Conservation (phyloP, 2,888 invertebrate species). For the Dryococelus australis region DNA sequence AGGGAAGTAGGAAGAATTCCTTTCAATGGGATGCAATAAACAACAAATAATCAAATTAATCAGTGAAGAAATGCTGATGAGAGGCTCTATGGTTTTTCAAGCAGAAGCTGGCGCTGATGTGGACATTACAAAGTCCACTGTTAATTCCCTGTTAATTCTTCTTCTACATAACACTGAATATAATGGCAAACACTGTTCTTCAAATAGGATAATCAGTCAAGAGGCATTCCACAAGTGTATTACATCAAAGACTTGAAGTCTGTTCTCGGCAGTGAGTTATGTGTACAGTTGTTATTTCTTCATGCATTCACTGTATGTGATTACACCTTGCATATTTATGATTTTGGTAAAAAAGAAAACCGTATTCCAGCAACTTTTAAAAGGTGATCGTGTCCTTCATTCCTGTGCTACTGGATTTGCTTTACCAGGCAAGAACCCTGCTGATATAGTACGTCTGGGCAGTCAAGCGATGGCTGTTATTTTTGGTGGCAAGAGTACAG, state of each 20-base stretch:
- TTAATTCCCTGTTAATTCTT: conserved; percentile 4
- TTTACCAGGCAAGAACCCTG: neutral
- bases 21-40: conserved; percentile 17
- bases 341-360: neutral
- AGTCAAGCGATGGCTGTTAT: neutral
- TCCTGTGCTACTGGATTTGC: neutral
- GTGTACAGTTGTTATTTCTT: conserved; percentile 20
- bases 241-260: neutral
- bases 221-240: conserved; percentile 6
- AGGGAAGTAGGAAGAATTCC: conserved; percentile 18
- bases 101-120: neutral
- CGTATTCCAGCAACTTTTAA: neutral
- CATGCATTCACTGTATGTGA: conserved; percentile 17
- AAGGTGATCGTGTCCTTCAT: neutral
- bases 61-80: conserved; percentile 20
- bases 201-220: neutral
- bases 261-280: conserved; percentile 5
- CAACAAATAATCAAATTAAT: conserved; percentile 19
- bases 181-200: conserved; percentile 7
- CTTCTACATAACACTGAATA: neutral
- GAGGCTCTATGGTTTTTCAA: conserved; percentile 1
- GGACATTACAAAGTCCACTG: neutral
- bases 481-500: neutral
- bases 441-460: neutral
- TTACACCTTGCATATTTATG: neutral